These are phyloP conservation scores for Astreopora myriophthalma DNA, from an alignment of 64 coral and sea anemone species.

Conservation along the genomic window DNA sequence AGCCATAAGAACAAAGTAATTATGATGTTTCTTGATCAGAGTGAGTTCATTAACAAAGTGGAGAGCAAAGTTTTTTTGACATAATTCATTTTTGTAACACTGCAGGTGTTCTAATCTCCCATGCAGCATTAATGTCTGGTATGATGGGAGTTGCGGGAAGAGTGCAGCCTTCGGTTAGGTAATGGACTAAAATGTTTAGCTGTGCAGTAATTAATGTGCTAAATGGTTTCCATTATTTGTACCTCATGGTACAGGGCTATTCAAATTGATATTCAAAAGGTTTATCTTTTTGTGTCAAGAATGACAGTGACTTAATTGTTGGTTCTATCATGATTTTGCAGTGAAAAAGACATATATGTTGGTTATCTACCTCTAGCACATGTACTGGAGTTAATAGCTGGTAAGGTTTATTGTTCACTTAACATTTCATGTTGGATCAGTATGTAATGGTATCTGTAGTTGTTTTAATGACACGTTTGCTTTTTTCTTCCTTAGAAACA, in stretches of 20 bases:
- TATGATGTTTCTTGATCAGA: too few species aligned
- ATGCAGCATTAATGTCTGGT: conserved; percentile 69
- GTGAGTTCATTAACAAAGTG: background rate
- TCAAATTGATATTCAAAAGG: too few species aligned
- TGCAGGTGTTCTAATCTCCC: conserved; percentile 87
- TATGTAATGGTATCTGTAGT: background rate
- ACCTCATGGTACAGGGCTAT: too few species aligned
- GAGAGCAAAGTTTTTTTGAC: background rate
- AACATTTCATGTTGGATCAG: background rate
- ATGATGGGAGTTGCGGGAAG: conserved; percentile 72
- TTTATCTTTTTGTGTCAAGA: background rate
- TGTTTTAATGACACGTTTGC: too few species aligned
- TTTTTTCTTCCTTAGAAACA: conserved; percentile 66
- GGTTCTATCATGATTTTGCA: background rate
- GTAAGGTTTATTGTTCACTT: background rate
- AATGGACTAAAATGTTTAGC: background rate
- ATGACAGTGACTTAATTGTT: background rate
- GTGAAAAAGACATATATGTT: conserved; percentile 95
- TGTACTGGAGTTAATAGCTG: conserved; percentile 83
- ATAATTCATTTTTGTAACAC: background rate
- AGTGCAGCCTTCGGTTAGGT: conserved; percentile 77
- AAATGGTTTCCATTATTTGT: too few species aligned
- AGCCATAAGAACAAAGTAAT: too few species aligned
- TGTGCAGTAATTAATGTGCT: background rate
- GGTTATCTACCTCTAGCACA: conserved; percentile 96